These are phyloP conservation scores for Drosophila algonquin DNA, from an alignment of 2,888 invertebrate genomes.

Conservation along the genomic window DNA sequence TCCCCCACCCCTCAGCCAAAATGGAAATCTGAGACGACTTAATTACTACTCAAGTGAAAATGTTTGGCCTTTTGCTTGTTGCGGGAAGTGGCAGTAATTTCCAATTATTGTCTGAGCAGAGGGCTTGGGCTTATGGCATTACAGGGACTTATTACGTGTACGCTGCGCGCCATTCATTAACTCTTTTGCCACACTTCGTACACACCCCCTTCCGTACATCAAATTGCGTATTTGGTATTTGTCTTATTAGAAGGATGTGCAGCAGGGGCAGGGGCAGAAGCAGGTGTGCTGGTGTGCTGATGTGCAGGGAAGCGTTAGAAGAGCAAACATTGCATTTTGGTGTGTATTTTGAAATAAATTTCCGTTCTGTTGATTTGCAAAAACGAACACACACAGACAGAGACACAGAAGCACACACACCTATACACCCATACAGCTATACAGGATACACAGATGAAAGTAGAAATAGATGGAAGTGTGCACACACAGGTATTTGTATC, in stretches of 20 bases:
- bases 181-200: constrained; percentile 39
- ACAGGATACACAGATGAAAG: constrained; percentile 2
- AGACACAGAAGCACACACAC: no score
- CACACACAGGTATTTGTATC: constrained; percentile 26
- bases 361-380: constrained; percentile 75
- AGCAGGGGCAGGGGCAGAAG: no score
- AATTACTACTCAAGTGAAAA: not conserved
- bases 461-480: constrained; percentile 1
- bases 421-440: no score
- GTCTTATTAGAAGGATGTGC: constrained; percentile 61
- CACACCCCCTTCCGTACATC: not conserved
- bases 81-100: not conserved
- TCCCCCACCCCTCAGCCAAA: no score
- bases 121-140: constrained; percentile 41
- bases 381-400: constrained; percentile 30
- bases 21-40: not conserved
- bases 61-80: not conserved
- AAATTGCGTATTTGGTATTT: constrained; percentile 14
- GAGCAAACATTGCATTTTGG: constrained; percentile 47
- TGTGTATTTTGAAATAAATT: constrained; percentile 75
- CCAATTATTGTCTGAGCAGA: constrained; percentile 18
- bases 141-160: constrained; percentile 51
- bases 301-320: constrained; percentile 28
- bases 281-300: no score
- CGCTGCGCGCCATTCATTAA: constrained; percentile 57